phyloP scores from a whole-genome alignment of 2,113 vertebrate species.

The Mohoua ochrocephala region DNA sequence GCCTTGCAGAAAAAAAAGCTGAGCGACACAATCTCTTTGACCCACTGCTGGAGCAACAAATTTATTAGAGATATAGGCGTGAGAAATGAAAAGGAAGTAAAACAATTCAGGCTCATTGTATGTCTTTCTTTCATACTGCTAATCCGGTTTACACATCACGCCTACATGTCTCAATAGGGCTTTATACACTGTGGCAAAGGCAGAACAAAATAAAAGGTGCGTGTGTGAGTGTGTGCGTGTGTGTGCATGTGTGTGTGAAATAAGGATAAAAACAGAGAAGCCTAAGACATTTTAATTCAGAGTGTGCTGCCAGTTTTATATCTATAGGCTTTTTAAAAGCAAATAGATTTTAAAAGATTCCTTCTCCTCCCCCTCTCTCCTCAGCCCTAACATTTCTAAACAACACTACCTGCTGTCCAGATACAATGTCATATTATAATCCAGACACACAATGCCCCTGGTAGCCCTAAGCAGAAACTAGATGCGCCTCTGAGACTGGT shows the following conservation, averaged over 20 bases:
- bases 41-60: slow-evolving; percentile 79
- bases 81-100: slow-evolving; percentile 83
- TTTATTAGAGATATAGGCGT: slow-evolving; percentile 81
- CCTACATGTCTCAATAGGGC: slow-evolving; percentile 80
- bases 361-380: not conserved
- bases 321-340: not conserved
- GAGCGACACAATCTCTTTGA: slow-evolving; percentile 73
- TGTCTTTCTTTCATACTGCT: slow-evolving; percentile 81
- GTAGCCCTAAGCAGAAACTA: not conserved
- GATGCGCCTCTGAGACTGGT: not conserved
- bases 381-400: not conserved
- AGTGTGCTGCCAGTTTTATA: slow-evolving; percentile 24
- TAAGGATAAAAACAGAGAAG: slow-evolving; percentile 25
- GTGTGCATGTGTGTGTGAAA: not conserved
- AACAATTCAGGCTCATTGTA: slow-evolving; percentile 81
- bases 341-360: not conserved
- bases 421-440: slow-evolving; percentile 15
- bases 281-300: slow-evolving; percentile 53
- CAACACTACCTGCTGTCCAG: not conserved
- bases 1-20: slow-evolving; percentile 39
- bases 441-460: not conserved
- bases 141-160: slow-evolving; percentile 85
- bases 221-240: not conserved
- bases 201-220: slow-evolving; percentile 76
- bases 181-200: slow-evolving; percentile 77